These are phyloP conservation scores for Channa maculata DNA, from an alignment of 2,113 vertebrate genomes.

Conservation along the genomic window DNA sequence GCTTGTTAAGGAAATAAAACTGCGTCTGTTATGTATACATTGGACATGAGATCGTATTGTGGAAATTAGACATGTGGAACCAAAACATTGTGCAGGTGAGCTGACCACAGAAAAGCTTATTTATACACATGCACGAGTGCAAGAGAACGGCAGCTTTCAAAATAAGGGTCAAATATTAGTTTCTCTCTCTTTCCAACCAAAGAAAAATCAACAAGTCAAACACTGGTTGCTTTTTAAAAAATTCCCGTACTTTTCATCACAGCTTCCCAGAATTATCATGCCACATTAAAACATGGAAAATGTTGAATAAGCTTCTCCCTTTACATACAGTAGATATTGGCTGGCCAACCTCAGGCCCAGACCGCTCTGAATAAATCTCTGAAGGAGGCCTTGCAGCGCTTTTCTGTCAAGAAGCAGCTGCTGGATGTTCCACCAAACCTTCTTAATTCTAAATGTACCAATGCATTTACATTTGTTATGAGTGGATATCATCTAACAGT, in stretches of 20 bases:
- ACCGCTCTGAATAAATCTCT: constrained; percentile 57
- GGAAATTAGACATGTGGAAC: constrained; percentile 56
- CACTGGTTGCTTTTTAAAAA: constrained; percentile 73
- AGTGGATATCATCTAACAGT: neutral
- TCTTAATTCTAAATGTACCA: neutral
- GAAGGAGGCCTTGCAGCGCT: constrained; percentile 33
- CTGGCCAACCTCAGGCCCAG: constrained; percentile 58
- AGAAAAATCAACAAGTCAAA: constrained; percentile 77
- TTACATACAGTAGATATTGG: constrained; percentile 71
- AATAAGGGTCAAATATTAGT: constrained; percentile 74
- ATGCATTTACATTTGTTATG: constrained; percentile 2
- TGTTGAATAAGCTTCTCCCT: constrained; percentile 76
- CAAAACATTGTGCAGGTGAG: constrained; percentile 73
- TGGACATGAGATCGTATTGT: constrained; percentile 62
- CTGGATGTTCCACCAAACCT: neutral
- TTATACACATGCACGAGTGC: constrained; percentile 70
- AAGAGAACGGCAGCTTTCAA: constrained; percentile 72
- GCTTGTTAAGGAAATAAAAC: constrained; percentile 28
- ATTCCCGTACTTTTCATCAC: constrained; percentile 72
- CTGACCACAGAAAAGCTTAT: constrained; percentile 72
- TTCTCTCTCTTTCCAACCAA: constrained; percentile 73
- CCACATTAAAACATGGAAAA: constrained; percentile 81
- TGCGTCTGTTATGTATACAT: constrained; percentile 15
- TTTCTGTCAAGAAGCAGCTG: constrained; percentile 42
- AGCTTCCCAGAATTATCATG: constrained; percentile 78